Evolutionary conservation across 2,888 invertebrate genomes (phyloP), one percentile per base, ranked within the genome.

Genomic region (Antheraea yamamai): DNA sequence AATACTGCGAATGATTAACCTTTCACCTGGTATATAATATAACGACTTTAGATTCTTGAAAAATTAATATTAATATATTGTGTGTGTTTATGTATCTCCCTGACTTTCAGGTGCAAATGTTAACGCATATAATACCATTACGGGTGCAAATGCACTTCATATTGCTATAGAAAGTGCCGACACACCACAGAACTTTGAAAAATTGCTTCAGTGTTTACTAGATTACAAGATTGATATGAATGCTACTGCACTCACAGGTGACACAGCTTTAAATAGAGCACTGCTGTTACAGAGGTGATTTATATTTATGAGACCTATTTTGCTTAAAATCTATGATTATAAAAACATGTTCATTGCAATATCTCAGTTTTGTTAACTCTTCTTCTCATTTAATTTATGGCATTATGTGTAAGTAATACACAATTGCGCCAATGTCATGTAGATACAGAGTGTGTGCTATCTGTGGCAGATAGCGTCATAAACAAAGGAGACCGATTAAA

Each of bases 131-230:
- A 95, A 95, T 81, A 95, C 91, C 78, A 89, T 95, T 79, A 95
- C 95, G 6, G 95, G 96, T 18, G 91, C 93, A n/a, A 95, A 89
- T 74, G 95, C 96, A 0, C 88, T 97, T n/a, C 96, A 96, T 81
- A 92, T 96, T 75, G 96, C 96, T 71, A 96, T 96, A 3, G 96
- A 96, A 83, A 94, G 93, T 79, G 92, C 96, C 66, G 88, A 91
- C n/a, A 92, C 91, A 61, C 85, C 91, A 3, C 87, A 91, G n/a
- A 90, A 91, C 64, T 96, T 96, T 81, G 93, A 95, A 80, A 89
- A 92, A 76, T 89, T 96, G 79, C 89, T 96, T 61, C 89, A 92
- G 70, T 88, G 92, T 70, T 87, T 96, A 74, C 82, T 95, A 77
- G 88, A 93, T 26, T 88, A 92, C 84, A 91, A 89, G 66, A 93